A percentile compares a stretch with the other conserved stretches of the same genome.
Conservation (phyloP, 2,113 vertebrate species). For the Nicator chloris region DNA sequence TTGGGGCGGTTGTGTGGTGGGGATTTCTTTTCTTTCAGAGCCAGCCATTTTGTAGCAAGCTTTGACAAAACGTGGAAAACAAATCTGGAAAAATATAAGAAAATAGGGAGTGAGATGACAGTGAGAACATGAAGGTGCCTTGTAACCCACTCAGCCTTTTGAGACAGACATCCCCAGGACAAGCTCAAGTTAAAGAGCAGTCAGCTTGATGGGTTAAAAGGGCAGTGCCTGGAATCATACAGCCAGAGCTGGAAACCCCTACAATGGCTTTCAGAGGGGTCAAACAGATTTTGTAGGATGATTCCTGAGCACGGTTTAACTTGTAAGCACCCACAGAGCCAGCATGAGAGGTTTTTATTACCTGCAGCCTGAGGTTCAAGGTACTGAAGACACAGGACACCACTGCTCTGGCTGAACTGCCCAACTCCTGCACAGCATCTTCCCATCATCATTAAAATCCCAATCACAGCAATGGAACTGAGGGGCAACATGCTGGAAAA, state of each 20-base stretch:
- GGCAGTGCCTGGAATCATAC: not conserved
- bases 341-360: not conserved
- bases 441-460: not conserved
- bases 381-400: not conserved
- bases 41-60: not conserved
- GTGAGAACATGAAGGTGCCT: not conserved
- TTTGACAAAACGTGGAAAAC: not conserved
- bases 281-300: not conserved
- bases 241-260: not conserved
- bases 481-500: not conserved
- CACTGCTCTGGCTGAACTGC: rapidly evolving
- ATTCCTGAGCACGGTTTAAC: not conserved
- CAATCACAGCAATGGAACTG: not conserved
- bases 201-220: not conserved
- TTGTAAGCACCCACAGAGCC: not conserved
- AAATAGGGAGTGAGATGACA: not conserved
- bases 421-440: not conserved
- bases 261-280: not conserved
- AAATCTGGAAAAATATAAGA: not conserved
- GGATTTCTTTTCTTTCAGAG: not conserved
- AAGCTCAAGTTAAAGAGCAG: not conserved
- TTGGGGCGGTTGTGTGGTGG: not conserved
- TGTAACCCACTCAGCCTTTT: not conserved
- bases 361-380: not conserved
- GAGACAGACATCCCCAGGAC: not conserved